Evolutionary conservation across 2,888 invertebrate genomes (phyloP), one percentile per base, ranked within the genome.

Genomic region (Scotopteryx bipunctaria): DNA sequence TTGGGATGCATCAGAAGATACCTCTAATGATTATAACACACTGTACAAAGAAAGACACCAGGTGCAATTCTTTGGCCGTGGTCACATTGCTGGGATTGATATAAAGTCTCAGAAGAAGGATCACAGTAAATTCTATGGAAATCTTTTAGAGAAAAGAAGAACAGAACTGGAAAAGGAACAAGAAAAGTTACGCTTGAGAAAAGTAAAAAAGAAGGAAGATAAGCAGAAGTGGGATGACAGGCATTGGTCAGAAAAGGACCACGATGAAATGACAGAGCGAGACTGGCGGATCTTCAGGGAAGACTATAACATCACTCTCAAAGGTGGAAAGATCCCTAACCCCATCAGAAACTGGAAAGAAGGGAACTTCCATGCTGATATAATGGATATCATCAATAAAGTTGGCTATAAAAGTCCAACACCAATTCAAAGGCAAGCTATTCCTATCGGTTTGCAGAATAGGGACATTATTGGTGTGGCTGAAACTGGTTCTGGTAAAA

Each of bases 211-310:
- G 71, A 97, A 97, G 81, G 99, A 99, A 88, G 99, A 99, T 62
- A 99, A 99, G 86, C 98, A 98, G 76, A 96, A 97, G 73, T 99
- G 98, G 97, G 99, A 99, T 83, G 99, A 99, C 79, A 93, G 99
- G 3, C 99, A 99, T 82, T 99, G 99, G 99, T 96, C 97, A 2
- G 98, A 99, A 73, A 99, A 99, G 80, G 94, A 94, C 5, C 87
- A 95, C 0, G 94, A 94, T 42, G 98, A 99, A 83, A 99, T 99
- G 99, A 97, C 97, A 0, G 99, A 99, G 81, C 92, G 99, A 69
- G 99, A 99, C 91, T 99, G 99, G 99, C 94, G 99, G 82, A 99
- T 99, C 71, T 99, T 99, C 81, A 93, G 99, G 60, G 99, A 99
- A 85, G 99, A 99, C 87, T 99, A 98, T 81, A 99, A 98, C 77